These are phyloP conservation scores for Phainopepla nitens DNA, from an alignment of 2,113 vertebrate species.

Conservation along the genomic window DNA sequence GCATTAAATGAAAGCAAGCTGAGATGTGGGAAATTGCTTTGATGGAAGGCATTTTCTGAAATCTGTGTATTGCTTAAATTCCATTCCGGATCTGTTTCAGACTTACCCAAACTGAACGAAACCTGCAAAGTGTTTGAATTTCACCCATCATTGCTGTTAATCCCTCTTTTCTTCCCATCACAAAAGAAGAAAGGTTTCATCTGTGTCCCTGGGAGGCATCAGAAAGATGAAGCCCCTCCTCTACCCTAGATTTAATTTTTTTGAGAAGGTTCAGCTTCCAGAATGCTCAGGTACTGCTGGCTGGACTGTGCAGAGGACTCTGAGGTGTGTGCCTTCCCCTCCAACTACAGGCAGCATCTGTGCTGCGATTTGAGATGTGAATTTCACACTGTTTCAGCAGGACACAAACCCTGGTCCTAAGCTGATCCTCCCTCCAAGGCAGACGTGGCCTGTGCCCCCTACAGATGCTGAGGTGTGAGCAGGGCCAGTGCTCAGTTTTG, in stretches of 20 bases:
- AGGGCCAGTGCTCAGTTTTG: neutral
- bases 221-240: neutral
- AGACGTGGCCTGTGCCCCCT: neutral
- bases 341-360: neutral
- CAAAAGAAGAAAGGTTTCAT: neutral
- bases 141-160: neutral
- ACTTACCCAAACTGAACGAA: neutral
- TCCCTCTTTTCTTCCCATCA: neutral
- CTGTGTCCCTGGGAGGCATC: neutral
- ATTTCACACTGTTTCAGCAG: neutral
- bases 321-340: neutral
- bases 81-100: neutral
- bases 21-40: neutral
- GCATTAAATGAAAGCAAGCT: neutral
- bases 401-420: neutral
- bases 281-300: neutral
- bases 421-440: neutral
- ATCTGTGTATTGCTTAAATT: neutral
- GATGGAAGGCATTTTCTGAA: neutral
- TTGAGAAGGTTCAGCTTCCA: neutral
- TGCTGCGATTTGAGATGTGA: neutral
- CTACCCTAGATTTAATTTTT: neutral
- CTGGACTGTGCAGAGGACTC: neutral
- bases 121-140: constrained; percentile 11
- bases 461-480: rapidly evolving